Base-by-base conservation (phyloP, 2,797 vertebrate genomes). In the Macropodus opercularis region DNA sequence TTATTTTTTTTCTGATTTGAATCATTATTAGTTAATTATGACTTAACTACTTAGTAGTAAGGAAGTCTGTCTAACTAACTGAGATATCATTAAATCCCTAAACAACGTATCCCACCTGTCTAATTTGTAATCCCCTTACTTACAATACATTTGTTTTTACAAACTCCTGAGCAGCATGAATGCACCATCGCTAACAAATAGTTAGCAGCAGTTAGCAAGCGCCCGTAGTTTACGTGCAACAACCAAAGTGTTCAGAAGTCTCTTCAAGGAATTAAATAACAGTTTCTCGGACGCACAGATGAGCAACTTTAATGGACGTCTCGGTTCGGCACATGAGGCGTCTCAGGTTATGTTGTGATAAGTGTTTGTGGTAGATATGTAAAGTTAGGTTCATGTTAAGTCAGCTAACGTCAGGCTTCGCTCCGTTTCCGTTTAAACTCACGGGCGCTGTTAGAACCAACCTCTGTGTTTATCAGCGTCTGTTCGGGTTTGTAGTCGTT, bases 101-200 rank as follows among this genome's bases (percentile, higher is more conserved):
- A 1, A 40, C 27, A 34, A 43, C 7, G 5, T 15, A 1, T 19
- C 8, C 10, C 7, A 44, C 21, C 3, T 1, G 11, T 29, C 27
- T 29, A n/a, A n/a, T n/a, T n/a, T n/a, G n/a, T n/a, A n/a, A n/a
- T n/a, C 8, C 27, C 11, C 8, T 19, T 9, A 19, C n/a, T 10
- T n/a, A 13, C 2, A 0, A 0, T 29, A 9, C 2, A 0, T 14
- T 0, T 5, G 13, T 50, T 31, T 39, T 47, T 62, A 55, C 70
- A 22, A 63, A 11, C 19, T 41, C 74, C 29, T 54, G 0, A 4
- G 19, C 8, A n/a, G 23, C 62, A 0, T 78, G 80, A 89, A 89
- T 0, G 75, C 72, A 72, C 2, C 87, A 70, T 11, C 6, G 12
- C 68, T 55, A 62, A 68, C 70, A 67, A 56, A 42, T 35, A 38